A percentile compares a stretch with the other conserved stretches of the same genome.
phyloP scores from a whole-genome alignment of 2,888 invertebrate species.

The Oegoconia quadripuncta region DNA sequence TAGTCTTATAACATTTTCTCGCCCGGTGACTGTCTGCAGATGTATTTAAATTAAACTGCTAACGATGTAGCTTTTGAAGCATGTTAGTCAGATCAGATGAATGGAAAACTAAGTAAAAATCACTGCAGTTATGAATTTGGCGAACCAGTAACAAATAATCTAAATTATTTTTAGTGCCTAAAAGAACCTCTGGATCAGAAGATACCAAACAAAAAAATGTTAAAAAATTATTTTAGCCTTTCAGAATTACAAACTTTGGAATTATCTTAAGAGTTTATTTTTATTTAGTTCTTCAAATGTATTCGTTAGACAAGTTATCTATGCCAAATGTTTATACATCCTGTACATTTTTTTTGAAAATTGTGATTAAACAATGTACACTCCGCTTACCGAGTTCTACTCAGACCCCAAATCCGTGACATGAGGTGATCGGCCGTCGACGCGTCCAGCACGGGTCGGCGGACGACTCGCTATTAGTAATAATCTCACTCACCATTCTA shows the following conservation, averaged over 20 bases:
- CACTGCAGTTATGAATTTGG: constrained; percentile 40
- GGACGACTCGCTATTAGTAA: neutral
- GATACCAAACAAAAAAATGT: constrained; percentile 45
- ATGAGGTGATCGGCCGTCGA: constrained; percentile 1
- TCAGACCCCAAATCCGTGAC: constrained; percentile 11
- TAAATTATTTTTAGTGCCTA: constrained; percentile 51
- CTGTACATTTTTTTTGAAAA: constrained; percentile 54
- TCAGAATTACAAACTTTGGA: constrained; percentile 56
- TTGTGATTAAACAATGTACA: constrained; percentile 57
- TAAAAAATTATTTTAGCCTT: constrained; percentile 49
- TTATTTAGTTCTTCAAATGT: constrained; percentile 47
- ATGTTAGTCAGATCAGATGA: neutral
- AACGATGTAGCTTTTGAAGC: constrained; percentile 12
- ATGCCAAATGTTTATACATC: constrained; percentile 68
- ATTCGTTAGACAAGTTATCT: constrained; percentile 52
- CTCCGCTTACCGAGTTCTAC: constrained; percentile 36
- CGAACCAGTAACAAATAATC: constrained; percentile 33
- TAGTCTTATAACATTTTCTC: constrained; percentile 50
- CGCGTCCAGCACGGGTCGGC: neutral
- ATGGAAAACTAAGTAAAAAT: constrained; percentile 2
- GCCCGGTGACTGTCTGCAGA: constrained; percentile 34
- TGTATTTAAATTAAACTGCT: constrained; percentile 31
- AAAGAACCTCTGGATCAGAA: constrained; percentile 65
- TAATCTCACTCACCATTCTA: too few relatives aligned
- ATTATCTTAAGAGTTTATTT: constrained; percentile 58